phyloP scores from a whole-genome alignment of 2,888 invertebrate species.

The Allygus modestus region DNA sequence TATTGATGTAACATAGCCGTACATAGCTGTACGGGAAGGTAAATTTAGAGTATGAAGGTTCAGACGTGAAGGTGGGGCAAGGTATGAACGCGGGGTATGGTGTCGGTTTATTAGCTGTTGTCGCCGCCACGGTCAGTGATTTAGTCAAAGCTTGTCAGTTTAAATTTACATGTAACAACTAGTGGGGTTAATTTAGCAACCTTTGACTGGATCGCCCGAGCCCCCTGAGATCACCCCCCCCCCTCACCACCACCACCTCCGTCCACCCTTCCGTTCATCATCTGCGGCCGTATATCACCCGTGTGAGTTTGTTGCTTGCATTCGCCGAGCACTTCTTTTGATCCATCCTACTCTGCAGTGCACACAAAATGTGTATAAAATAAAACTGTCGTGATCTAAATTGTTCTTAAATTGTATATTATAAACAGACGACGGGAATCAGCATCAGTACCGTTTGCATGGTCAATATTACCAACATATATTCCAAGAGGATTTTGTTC shows the following conservation, averaged over 20 bases:
- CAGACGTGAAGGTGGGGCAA: not conserved
- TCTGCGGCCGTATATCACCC: not conserved
- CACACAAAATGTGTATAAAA: no score
- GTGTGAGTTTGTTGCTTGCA: not conserved
- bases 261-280: not conserved
- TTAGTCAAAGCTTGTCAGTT: constrained; percentile 24
- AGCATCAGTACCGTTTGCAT: no score
- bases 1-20: no score
- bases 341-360: no score
- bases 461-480: no score
- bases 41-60: no score
- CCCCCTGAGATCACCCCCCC: constrained; percentile 3
- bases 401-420: no score
- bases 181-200: constrained; percentile 36
- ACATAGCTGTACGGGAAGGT: no score
- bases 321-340: not conserved
- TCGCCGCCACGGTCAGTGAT: constrained; percentile 20
- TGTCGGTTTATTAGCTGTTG: constrained; percentile 25
- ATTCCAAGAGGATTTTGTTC: no score
- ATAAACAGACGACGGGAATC: no score
- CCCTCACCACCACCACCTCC: not conserved
- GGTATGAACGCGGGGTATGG: not conserved
- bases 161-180: constrained; percentile 51
- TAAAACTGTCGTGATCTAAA: no score
- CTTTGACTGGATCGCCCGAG: constrained; percentile 36